Base-by-base conservation (phyloP, 2,797 vertebrate genomes). In the Propithecus deckenii region DNA sequence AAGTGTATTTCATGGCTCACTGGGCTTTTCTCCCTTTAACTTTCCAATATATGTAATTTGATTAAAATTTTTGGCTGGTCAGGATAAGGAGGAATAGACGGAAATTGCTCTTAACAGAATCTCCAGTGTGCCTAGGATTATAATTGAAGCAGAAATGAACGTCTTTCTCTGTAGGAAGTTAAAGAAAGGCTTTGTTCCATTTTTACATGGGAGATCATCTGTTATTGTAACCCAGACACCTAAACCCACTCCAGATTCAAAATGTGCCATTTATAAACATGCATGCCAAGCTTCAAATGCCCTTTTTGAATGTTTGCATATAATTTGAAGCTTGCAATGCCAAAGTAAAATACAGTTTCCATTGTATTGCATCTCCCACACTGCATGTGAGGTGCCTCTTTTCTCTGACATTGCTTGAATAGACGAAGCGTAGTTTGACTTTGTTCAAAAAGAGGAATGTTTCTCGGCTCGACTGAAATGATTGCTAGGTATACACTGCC, bases 401-500 rank as follows among this genome's bases (percentile, higher is more conserved):
- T 84, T 57, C 79, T 91, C 94, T 94, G 96, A 96, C 97, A 71
- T 28, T 86, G 41, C 52, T 85, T 61, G 69, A 65, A 86, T 87
- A 96, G 96, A 89, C 0, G 32, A 96, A 78, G 89, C 95, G 52
- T 96, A 52, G n/a, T 81, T 35, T 92, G 91, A 97, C 95, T 97
- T 87, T 7, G 87, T 96, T 98, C 91, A 96, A 81, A 85, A 78
- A 87, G 97, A 96, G 92, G 74, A 86, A 94, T 74, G 65, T 97
- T 95, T 98, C 98, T 98, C 79, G 22, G 63, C 22, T 95, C 96
- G 59, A 13, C 90, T 96, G 90, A 98, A 98, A 97, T 97, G 94
- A 72, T 96, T 98, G 95, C 91, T 98, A 96, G 97, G 98, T 98
- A 78, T 96, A 97, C 96, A 94, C 48, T 97, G 95, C 95, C 75